phyloP scores from a whole-genome alignment of 2,888 invertebrate genomes.

The Oscheius myriophilus region DNA sequence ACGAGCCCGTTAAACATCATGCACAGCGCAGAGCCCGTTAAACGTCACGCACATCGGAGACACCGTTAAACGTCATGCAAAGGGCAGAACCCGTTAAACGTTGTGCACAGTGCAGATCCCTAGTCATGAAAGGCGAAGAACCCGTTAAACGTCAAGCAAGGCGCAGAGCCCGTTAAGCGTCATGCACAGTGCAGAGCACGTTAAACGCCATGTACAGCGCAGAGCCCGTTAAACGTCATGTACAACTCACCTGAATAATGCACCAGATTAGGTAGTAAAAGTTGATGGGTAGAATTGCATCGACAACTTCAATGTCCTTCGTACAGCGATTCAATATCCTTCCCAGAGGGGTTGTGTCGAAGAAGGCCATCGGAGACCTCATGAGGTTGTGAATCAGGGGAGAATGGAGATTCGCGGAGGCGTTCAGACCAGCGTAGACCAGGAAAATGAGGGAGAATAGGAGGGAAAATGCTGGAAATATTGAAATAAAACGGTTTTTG shows the following conservation, averaged over 20 bases:
- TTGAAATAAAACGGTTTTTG: background rate
- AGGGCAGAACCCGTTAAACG: no score
- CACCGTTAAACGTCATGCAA: no score
- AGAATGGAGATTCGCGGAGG: conserved; percentile 57
- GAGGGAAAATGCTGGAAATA: conserved; percentile 48
- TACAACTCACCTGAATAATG: conserved; percentile 35
- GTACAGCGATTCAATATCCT: conserved; percentile 72
- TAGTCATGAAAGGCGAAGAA: no score
- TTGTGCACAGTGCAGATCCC: no score
- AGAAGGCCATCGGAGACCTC: conserved; percentile 71
- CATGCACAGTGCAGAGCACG: background rate
- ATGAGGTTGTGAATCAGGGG: conserved; percentile 55
- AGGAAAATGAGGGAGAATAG: conserved; percentile 44
- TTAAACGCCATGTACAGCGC: no score
- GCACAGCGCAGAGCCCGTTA: no score
- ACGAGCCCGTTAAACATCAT: no score
- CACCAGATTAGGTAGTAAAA: conserved; percentile 59
- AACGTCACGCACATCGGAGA: background rate
- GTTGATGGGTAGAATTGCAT: conserved; percentile 55
- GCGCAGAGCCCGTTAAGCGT: background rate
- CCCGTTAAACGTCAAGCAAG: no score
- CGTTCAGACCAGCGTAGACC: conserved; percentile 57
- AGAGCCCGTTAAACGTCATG: no score
- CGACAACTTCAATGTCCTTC: conserved; percentile 66
- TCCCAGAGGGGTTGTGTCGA: conserved; percentile 72